Evolutionary conservation across 2,888 invertebrate species (phyloP).

Genomic region (Drosophila melanocephala): DNA sequence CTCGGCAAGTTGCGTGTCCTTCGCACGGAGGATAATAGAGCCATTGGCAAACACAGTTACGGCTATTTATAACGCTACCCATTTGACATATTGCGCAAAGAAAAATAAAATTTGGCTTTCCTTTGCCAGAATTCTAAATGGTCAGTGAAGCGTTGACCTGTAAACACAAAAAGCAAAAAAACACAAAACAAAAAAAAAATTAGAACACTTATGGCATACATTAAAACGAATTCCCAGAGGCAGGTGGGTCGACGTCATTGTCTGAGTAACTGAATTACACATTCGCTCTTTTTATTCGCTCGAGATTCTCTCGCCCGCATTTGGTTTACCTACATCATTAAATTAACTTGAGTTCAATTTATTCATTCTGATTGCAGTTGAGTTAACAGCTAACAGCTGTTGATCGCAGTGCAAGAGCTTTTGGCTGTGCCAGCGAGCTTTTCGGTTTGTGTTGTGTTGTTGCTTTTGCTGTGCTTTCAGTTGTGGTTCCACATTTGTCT

Average conservation of each 20-base stretch:
- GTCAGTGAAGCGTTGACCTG: conserved; percentile 69
- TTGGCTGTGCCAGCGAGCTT: conserved; percentile 43
- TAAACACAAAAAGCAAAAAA: conserved; percentile 11
- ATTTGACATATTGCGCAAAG: conserved; percentile 58
- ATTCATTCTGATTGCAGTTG: conserved; percentile 30
- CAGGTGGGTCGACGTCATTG: conserved; percentile 1
- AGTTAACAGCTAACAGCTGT: conserved; percentile 54
- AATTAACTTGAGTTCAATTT: conserved; percentile 32
- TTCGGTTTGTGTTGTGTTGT: conserved; percentile 44
- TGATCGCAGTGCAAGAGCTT: conserved; percentile 48
- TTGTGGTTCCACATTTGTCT: conserved; percentile 64
- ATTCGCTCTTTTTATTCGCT: conserved; percentile 5
- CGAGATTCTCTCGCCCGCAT: not conserved
- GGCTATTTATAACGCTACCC: conserved; percentile 64
- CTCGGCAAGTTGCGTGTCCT: conserved; percentile 58
- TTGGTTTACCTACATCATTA: conserved; percentile 24
- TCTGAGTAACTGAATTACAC: conserved; percentile 17
- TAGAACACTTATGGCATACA: conserved; percentile 59
- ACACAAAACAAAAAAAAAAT: conserved; percentile 37
- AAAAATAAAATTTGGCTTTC: conserved; percentile 57
- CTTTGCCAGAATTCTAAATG: conserved; percentile 18
- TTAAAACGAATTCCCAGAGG: conserved; percentile 58
- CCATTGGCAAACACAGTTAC: conserved; percentile 30
- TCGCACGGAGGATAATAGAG: conserved; percentile 31
- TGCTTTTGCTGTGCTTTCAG: conserved; percentile 57